A percentile compares a stretch with the other conserved stretches of the same genome.
Conservation (phyloP, 1,140 invertebrate genomes). For the Holcopasites calliopsidis region DNA sequence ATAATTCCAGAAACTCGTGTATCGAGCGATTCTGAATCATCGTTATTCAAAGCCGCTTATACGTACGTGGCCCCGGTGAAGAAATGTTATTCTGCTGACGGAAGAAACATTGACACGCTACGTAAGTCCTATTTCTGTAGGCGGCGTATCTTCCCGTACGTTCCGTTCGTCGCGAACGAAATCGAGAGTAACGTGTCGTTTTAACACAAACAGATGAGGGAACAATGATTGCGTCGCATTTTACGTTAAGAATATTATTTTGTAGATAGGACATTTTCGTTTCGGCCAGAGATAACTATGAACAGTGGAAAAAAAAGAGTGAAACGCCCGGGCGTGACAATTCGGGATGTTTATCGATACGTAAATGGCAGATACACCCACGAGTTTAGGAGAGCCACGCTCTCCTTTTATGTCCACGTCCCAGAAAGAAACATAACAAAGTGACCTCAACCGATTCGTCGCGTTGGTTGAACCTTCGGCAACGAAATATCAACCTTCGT, state of each 20-base stretch:
- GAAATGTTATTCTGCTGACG: constrained; percentile 10
- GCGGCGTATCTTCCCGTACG: background rate
- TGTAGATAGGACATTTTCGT: no score
- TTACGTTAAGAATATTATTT: no score
- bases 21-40: constrained; percentile 31
- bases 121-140: constrained; percentile 12
- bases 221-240: background rate
- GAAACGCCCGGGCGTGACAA: background rate
- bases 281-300: background rate
- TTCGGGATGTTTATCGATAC: background rate
- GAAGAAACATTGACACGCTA: background rate
- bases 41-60: background rate
- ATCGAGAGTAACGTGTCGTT: background rate
- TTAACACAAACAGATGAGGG: background rate
- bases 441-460: background rate
- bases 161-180: background rate
- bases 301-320: background rate
- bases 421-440: background rate
- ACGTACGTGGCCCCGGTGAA: background rate
- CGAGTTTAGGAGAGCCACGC: constrained; percentile 17
- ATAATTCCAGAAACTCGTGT: background rate
- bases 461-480: constrained; percentile 4
- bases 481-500: constrained; percentile 35
- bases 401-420: constrained; percentile 31
- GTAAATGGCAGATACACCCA: constrained; percentile 10